These are phyloP conservation scores for Eueides isabella DNA, from an alignment of 1,140 invertebrate genomes.

Conservation along the genomic window DNA sequence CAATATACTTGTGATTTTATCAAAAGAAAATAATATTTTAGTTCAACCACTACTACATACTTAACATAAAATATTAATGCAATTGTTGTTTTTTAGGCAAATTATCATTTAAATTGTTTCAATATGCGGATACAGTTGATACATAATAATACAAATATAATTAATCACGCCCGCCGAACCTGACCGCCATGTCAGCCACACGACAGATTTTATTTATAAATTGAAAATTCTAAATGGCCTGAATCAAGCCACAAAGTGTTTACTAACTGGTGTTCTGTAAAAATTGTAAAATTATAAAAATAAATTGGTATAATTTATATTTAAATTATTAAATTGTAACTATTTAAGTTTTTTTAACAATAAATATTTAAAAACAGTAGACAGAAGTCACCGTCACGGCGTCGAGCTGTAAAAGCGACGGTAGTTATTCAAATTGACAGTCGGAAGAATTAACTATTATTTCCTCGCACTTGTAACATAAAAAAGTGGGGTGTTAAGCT, in stretches of 20 bases:
- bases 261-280: neutral
- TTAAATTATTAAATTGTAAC: neutral
- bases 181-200: neutral
- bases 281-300: neutral
- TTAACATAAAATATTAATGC: neutral
- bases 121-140: neutral
- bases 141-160: constrained; percentile 11
- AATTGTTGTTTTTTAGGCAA: neutral
- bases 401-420: too few species aligned
- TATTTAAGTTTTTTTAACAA: too few species aligned
- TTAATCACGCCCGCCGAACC: neutral
- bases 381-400: too few species aligned
- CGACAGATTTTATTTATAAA: constrained; percentile 6
- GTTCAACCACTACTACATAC: too few species aligned
- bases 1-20: neutral
- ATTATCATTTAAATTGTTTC: neutral
- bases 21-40: neutral
- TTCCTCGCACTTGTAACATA: too few species aligned
- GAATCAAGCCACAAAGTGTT: neutral
- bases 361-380: too few species aligned
- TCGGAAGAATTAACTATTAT: too few species aligned
- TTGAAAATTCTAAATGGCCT: constrained; percentile 10
- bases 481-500: too few species aligned
- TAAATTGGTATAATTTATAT: too few species aligned
- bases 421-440: too few species aligned